Base-by-base conservation (phyloP, 1,140 invertebrate species). In the Drosophila kepulauana region DNA sequence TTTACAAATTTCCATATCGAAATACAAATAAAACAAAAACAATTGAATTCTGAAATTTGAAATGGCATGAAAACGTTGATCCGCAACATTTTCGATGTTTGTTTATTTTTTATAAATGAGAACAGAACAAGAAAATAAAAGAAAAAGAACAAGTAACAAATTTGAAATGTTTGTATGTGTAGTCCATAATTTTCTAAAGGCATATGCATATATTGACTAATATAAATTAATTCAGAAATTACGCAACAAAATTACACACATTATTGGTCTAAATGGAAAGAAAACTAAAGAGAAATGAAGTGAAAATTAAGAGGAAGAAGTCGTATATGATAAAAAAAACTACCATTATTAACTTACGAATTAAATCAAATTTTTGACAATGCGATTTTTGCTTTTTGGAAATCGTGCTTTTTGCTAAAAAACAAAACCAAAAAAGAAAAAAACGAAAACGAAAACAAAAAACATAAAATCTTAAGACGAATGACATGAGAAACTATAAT, bases 361-460 rank as follows among this genome's bases (percentile, higher is more conserved):
- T 82, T 80, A 72, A 82, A 87, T 89, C 71, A 78, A 88, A 81
- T 87, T 88, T 88, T 84, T 88, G 78, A 88, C 80, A 88, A 87
- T 82, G 78, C 85, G 80, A 84, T 88, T 88, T 88, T 88, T 82
- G 84, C 78, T 84, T 88, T 88, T 84, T 84, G 81, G 79, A 87
- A 87, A 87, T 87, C 82, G 82, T 87, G 82, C 82, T 87, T 87
- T 87, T 87, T 87, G 82, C 79, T 79, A 86, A 72, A 61, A 58
- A 63, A 25, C 20, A 25, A 74, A 62, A 65, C 13, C 57, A 6
- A 75, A 63, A 57, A 48, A 62, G 51, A 41, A 15, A 62, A 13
- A 57, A 64, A 33, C 7, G 33, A 8, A 33, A 57, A 25, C 20
- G 45, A n/a, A 61, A 72, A 52, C 57, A 7, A 3, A 65, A 78